Evolutionary conservation across 2,888 invertebrate species (phyloP), one percentile per base, ranked within the genome.

Genomic region (Plebejus melissa): DNA sequence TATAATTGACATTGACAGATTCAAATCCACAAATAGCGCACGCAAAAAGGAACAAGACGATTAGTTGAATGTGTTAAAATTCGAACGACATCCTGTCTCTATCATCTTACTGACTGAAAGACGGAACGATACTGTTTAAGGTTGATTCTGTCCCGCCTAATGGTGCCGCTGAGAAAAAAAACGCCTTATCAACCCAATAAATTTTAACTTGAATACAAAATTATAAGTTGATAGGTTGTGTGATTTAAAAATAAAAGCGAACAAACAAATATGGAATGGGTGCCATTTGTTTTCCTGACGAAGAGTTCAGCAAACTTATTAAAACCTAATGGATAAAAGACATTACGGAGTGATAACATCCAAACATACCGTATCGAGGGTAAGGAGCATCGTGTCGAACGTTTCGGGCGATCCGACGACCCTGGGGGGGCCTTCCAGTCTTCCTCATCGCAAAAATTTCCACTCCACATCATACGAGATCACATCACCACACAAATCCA

Each of bases 361-460:
- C 32, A 36, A 36, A 70, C 70, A 70, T 70, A 70, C 70, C 70
- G 38, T 70, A 70, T 41, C 70, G 38, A 41, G 70, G 41, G n/a
- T 70, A 70, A 5, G 41, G 38, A n/a, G 41, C 41, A 7, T 70
- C 41, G n/a, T 70, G 70, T 22, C 70, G 38, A 28, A 70, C 41
- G 36, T 70, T 70, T 7, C 38, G 70, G 70, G 41, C 41, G 38
- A 41, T 41, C 11, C 70, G 38, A 16, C 70, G 70, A 70, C n/a
- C 70, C 38, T 38, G 70, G 22, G 70, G 70, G 11, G 70, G 70
- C 41, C 70, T 70, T 38, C 70, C 70, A 16, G 41, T 70, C 70
- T 41, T 70, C 70, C 70, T 38, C 70, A 70, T 70, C 22, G 70
- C 70, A 70, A 70, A 38, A 70, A 41, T 4, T 36, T 65, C 65